Percentiles rank a stretch among this genome's conserved stretches.
phyloP scores from a whole-genome alignment of 2,888 invertebrate genomes.

The Standfussiana lucernea region DNA sequence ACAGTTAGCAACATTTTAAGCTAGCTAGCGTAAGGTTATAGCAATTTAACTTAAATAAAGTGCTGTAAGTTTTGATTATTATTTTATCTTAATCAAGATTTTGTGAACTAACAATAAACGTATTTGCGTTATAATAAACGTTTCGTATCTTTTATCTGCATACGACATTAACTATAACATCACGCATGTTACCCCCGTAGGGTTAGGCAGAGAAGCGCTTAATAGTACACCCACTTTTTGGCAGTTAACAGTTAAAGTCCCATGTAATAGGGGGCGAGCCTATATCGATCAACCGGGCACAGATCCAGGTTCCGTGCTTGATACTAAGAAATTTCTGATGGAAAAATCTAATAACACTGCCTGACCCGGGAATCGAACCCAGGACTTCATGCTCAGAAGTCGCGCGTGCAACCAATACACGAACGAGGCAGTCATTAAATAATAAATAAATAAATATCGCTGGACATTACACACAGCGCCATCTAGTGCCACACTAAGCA shows the following conservation, averaged over 20 bases:
- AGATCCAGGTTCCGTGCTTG: not conserved
- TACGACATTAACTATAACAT: not conserved
- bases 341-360: not conserved
- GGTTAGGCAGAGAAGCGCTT: not conserved
- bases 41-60: not conserved
- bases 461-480: too few relatives aligned
- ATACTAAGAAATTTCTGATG: not conserved
- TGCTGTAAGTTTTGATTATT: not conserved
- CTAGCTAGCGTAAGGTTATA: not conserved
- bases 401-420: not conserved
- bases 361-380: not conserved
- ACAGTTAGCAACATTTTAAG: constrained; percentile 2
- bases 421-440: not conserved
- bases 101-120: not conserved
- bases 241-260: too few relatives aligned
- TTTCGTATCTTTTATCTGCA: not conserved
- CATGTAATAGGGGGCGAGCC: not conserved
- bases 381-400: not conserved
- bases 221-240: not conserved
- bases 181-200: not conserved
- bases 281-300: not conserved
- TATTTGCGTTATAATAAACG: not conserved
- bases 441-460: too few relatives aligned
- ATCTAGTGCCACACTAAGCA: too few relatives aligned
- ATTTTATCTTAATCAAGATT: constrained; percentile 16